These are phyloP conservation scores for Furcifer pardalis DNA, from an alignment of 2,797 vertebrate species.

Conservation along the genomic window DNA sequence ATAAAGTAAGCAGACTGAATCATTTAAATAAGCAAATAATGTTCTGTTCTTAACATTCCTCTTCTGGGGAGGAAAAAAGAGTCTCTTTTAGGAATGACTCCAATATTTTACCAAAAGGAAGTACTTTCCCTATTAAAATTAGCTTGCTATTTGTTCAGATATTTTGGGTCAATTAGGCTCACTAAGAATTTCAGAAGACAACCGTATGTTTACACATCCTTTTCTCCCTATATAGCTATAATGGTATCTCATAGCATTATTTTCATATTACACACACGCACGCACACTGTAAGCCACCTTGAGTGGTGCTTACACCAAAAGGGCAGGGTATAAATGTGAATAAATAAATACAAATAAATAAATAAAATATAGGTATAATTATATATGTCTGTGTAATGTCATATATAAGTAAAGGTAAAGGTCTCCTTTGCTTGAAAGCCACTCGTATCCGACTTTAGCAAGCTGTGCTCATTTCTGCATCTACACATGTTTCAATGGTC, in stretches of 20 bases:
- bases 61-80: slow-evolving; percentile 16
- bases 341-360: too few relatives aligned
- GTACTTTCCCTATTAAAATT: slow-evolving; percentile 61
- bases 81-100: slow-evolving; percentile 30
- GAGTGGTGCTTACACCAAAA: too few relatives aligned
- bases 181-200: slow-evolving; percentile 60
- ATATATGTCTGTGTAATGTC: too few relatives aligned
- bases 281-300: too few relatives aligned
- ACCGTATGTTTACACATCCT: slow-evolving; percentile 24
- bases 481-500: too few relatives aligned
- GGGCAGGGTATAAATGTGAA: too few relatives aligned
- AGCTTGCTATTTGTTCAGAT: slow-evolving; percentile 54
- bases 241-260: background rate
- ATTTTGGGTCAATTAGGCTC: slow-evolving; percentile 57
- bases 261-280: slow-evolving; percentile 12
- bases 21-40: slow-evolving; percentile 52
- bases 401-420: too few relatives aligned
- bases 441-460: too few relatives aligned
- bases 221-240: slow-evolving; percentile 24
- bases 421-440: too few relatives aligned
- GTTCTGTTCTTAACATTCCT: slow-evolving; percentile 59
- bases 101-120: slow-evolving; percentile 57
- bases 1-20: slow-evolving; percentile 37
- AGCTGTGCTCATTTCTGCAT: too few relatives aligned
- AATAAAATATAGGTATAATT: too few relatives aligned